Evolutionary conservation across 23 tunicate genomes (phyloP).

Genomic region (Pegea sp.): DNA sequence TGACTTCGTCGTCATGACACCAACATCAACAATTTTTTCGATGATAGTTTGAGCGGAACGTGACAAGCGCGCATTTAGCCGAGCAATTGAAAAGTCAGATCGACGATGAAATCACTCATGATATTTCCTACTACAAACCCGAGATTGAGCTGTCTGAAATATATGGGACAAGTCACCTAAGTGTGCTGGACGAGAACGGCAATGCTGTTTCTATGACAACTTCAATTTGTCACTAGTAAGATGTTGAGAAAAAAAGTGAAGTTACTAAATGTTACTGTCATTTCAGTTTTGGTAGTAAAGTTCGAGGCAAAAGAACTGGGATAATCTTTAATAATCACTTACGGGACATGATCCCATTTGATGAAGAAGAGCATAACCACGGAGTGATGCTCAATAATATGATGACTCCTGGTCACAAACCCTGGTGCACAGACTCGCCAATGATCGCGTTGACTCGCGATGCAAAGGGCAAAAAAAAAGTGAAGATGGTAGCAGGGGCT

Average conservation of each 20-base stretch:
- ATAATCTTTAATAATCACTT: slow-evolving; percentile 95
- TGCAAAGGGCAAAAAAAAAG: slow-evolving; percentile 4
- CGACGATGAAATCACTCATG: slow-evolving; percentile 23
- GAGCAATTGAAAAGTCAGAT: too few relatives aligned
- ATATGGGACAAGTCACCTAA: slow-evolving; percentile 58
- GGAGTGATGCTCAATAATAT: too few relatives aligned
- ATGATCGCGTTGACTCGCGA: too few relatives aligned
- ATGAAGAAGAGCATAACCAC: slow-evolving; percentile 11
- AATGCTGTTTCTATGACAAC: slow-evolving; percentile 57
- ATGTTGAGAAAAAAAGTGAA: background rate
- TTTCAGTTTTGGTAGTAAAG: slow-evolving; percentile 80
- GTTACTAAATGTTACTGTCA: too few relatives aligned
- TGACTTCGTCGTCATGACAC: too few relatives aligned
- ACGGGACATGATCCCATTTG: slow-evolving; percentile 73
- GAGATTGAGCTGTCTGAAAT: slow-evolving; percentile 51
- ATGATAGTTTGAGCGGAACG: too few relatives aligned
- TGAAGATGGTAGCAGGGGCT: slow-evolving; percentile 69
- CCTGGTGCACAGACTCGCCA: too few relatives aligned
- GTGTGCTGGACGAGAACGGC: slow-evolving; percentile 44
- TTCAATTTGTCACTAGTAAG: slow-evolving; percentile 53
- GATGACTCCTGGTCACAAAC: too few relatives aligned
- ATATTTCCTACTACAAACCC: slow-evolving; percentile 36
- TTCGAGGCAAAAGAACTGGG: slow-evolving; percentile 81
- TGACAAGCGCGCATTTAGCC: too few relatives aligned
- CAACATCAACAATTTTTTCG: too few relatives aligned